phyloP scores from a whole-genome alignment of 2,797 vertebrate species.

The Aplochiton taeniatus region DNA sequence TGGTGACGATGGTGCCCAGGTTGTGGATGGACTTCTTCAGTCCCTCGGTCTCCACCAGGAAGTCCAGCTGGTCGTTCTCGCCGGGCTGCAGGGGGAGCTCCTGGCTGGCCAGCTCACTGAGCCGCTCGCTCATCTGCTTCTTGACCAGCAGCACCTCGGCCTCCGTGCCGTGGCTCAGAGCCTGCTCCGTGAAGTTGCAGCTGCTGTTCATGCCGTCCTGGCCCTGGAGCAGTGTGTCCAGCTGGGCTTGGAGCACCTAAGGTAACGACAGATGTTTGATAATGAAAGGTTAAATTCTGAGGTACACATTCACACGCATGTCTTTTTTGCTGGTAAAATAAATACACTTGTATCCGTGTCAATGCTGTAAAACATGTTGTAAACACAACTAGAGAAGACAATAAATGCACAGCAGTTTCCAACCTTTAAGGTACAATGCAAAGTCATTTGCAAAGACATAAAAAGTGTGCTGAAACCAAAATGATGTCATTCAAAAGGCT shows the following conservation, averaged over 20 bases:
- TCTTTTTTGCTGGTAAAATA: background rate
- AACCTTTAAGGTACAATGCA: no score
- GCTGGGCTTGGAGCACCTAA: conserved; percentile 93
- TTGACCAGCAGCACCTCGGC: conserved; percentile 95
- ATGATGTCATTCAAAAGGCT: no score
- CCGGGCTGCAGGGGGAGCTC: conserved; percentile 89
- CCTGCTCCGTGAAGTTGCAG: conserved; percentile 93
- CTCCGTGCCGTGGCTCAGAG: conserved; percentile 90
- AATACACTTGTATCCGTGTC: background rate
- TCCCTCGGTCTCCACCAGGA: conserved; percentile 90
- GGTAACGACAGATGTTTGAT: background rate
- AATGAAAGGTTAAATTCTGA: no score
- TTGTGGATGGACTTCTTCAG: conserved; percentile 97
- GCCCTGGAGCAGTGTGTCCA: conserved; percentile 88
- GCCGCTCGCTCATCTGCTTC: conserved; percentile 96
- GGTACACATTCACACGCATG: no score
- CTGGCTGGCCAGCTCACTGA: conserved; percentile 83
- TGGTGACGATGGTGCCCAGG: conserved; percentile 90
- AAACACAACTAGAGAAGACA: no score
- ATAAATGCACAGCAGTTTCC: no score
- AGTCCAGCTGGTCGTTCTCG: conserved; percentile 93
- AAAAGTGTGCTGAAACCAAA: no score
- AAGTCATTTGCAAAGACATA: no score
- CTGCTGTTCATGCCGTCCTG: conserved; percentile 93
- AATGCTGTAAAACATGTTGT: no score